These are phyloP conservation scores for Epinephelus cyanopodus DNA, from an alignment of 2,113 vertebrate species.

Conservation along the genomic window DNA sequence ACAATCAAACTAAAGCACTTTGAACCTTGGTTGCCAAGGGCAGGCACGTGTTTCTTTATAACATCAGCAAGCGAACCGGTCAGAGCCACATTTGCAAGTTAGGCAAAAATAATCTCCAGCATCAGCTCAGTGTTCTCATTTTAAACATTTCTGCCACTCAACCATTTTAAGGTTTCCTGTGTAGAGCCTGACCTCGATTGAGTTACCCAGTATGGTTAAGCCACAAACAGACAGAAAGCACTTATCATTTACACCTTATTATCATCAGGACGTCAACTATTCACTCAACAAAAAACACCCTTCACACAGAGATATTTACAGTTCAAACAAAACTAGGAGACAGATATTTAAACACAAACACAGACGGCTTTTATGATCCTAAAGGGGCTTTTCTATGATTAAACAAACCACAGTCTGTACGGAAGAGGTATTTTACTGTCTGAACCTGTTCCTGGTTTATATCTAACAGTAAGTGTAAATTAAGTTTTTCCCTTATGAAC, in stretches of 20 bases:
- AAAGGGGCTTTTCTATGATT: background rate
- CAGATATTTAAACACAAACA: background rate
- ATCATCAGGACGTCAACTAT: background rate
- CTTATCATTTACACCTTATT: background rate
- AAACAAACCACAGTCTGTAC: background rate
- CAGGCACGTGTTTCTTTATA: background rate
- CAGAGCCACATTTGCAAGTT: background rate
- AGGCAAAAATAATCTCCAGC: constrained; percentile 8
- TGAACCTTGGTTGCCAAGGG: background rate
- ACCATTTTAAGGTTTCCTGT: background rate
- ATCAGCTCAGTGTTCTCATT: background rate
- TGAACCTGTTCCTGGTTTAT: constrained; percentile 5
- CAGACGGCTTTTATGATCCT: background rate
- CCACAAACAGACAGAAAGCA: background rate
- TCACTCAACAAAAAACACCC: background rate
- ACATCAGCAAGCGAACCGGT: background rate
- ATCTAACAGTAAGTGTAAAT: background rate
- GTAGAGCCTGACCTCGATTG: background rate
- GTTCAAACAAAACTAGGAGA: constrained; percentile 10
- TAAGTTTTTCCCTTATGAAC: background rate
- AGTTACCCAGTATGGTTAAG: background rate
- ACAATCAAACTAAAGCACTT: background rate
- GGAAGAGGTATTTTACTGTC: background rate
- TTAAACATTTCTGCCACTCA: background rate
- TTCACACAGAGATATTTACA: constrained; percentile 12